A percentile compares a stretch with the other conserved stretches of the same genome.
Conservation (phyloP, 1,140 invertebrate genomes). For the Philopotamus ludificatus region DNA sequence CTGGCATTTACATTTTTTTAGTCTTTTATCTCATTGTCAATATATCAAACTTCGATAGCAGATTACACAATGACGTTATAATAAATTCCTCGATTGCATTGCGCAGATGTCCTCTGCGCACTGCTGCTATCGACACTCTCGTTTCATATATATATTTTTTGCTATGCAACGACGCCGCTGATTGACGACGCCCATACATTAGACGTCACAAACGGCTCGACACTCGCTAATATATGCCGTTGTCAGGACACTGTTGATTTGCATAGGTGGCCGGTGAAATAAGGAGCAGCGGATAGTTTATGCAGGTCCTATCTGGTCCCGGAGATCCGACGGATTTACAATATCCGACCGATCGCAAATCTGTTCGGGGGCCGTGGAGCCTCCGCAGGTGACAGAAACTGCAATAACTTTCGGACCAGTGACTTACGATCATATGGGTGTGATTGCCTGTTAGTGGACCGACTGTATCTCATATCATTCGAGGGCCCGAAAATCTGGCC, state of each 20-base stretch:
- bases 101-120: no score
- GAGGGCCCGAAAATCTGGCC: conserved; percentile 16
- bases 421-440: conserved; percentile 32
- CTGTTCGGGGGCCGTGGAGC: conserved; percentile 12
- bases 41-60: no score
- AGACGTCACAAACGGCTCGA: no score
- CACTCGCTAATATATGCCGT: conserved; percentile 12
- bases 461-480: conserved; percentile 40
- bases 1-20: no score
- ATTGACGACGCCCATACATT: no score
- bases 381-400: conserved; percentile 30
- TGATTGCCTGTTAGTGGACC: conserved; percentile 32
- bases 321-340: conserved; percentile 36
- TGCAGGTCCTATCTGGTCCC: conserved; percentile 27
- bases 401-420: conserved; percentile 36
- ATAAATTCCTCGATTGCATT: no score
- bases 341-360: conserved; percentile 38
- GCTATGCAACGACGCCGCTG: no score
- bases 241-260: conserved; percentile 21
- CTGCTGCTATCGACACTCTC: no score
- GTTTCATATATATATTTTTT: no score
- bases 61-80: no score
- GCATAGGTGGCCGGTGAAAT: conserved; percentile 38
- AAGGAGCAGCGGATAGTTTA: conserved; percentile 33
- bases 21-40: no score